Base-by-base conservation (phyloP, 2,113 vertebrate species). In the Merops nubicus region DNA sequence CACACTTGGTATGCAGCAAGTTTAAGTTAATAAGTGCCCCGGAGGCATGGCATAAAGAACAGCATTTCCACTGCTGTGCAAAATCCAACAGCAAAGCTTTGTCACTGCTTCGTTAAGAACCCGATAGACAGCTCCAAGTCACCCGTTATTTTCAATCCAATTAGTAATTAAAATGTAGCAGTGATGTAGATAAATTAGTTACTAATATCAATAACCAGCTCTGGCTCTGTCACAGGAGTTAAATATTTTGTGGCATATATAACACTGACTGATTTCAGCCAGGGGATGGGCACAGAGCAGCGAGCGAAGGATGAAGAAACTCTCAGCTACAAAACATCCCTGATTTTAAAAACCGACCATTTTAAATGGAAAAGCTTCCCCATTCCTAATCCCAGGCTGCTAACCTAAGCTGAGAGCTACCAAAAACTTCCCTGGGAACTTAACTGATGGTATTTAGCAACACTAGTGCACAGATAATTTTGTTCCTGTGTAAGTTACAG, bases 61-160 rank as follows among this genome's bases (percentile, higher is more conserved):
- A 43, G 53, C 54, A 65, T 28, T 91, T 83, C 68, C 22, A 15
- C 54, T 70, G 47, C 16, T 89, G 91, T 42, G 82, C 65, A 65
- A 84, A 85, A 93, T 21, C 59, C 70, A 89, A 63, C n/a, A 91
- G 69, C 38, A 75, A 75, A 94, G 40, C 36, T 92, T 89, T 50
- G 54, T 60, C 62, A 47, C 12, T 40, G 23, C 45, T 38, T 48
- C 20, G 5, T 54, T 88, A 81, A 0, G 1, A 26, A 93, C 50
- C 11, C 0, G 0, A 16, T 38, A 26, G 4, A 60, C 0, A 2
- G 33, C 40, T 90, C 45, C 34, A 23, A 22, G 23, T 42, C 62
- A 87, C 16, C 45, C 50, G 51, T 70, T 81, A 31, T 31, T 90
- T 81, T 45, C 63, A 77, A 78, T 68, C 34, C 69, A 74, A 54